A percentile compares a stretch with the other conserved stretches of the same genome.
phyloP scores from a whole-genome alignment of 35 echinoderm and acorn worm genomes.

The Apostichopus japonicus region DNA sequence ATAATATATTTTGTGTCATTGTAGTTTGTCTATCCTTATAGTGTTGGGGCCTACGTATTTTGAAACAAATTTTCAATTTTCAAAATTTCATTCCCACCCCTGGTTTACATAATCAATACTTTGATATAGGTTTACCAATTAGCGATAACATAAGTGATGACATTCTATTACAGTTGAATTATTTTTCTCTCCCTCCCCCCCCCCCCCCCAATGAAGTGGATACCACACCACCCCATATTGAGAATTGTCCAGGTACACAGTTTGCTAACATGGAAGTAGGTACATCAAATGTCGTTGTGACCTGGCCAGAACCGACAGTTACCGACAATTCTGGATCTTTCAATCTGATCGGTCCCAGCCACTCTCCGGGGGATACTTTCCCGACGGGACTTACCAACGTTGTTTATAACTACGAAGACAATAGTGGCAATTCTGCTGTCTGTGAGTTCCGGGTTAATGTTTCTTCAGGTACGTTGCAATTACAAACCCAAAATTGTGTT shows the following conservation, averaged over 20 bases:
- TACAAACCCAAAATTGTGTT: too few species aligned
- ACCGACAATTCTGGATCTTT: slow-evolving; percentile 65
- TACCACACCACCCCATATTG: neutral
- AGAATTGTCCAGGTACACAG: neutral
- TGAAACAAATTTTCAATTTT: too few species aligned
- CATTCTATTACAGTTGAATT: too few species aligned
- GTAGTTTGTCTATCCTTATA: too few species aligned
- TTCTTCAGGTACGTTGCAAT: neutral
- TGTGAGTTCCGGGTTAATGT: slow-evolving; percentile 32
- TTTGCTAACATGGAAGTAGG: neutral
- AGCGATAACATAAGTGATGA: too few species aligned
- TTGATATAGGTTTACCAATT: too few species aligned
- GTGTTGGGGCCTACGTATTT: too few species aligned
- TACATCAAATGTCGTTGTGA: slow-evolving; percentile 34
- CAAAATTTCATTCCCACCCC: too few species aligned
- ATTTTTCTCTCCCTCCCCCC: too few species aligned
- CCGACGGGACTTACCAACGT: neutral
- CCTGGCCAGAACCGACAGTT: slow-evolving; percentile 69
- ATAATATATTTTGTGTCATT: too few species aligned
- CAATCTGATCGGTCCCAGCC: neutral
- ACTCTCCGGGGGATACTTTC: slow-evolving; percentile 28
- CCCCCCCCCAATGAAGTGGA: neutral
- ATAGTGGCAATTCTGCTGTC: slow-evolving; percentile 13
- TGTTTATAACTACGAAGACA: slow-evolving; percentile 37
- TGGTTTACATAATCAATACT: too few species aligned